Base-by-base conservation (phyloP, 2,113 vertebrate genomes). In the Pangasianodon gigas region DNA sequence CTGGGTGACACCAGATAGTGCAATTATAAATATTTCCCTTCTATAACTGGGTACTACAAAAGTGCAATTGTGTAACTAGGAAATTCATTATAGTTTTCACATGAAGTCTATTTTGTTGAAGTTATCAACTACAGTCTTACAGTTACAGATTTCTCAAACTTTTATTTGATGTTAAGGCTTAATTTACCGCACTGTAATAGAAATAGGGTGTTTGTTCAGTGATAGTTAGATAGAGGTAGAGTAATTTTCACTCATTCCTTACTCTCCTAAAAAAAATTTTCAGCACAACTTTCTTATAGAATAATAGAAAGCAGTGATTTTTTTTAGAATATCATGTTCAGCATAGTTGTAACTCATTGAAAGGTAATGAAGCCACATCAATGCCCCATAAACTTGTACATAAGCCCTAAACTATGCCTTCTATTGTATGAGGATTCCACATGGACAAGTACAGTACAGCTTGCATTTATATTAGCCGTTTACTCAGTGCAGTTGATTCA, bases 391-490 rank as follows among this genome's bases (percentile, higher is more conserved):
- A 54, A 69, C n/a, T 69, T 16, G 65, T 13, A 18, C 58, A 51
- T 82, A 44, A 41, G 44, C 46, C 65, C 67, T 52, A 84, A 87
- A 71, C 54, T 75, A 19, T 84, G 79, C 26, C 21, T 11, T 24
- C 5, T 62, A 37, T 48, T 29, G 0, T 44, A 51, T 48, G 3
- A 52, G 29, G 81, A 60, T 67, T 85, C 82, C 71, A 87, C 51
- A 87, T 90, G 51, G 62, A 32, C 60, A 90, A 90, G 75, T 87
- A 84, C 21, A 62, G 51, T 26, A 51, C 44, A 87, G 32, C 75
- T 90, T 71, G 18, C 58, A 62, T 81, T 67, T 54, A 86, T 86
- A 85, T 87, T 67, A 84, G 44, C 54, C 29, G 32, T 86, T 81
- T 82, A 60, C 48, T 67, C 46, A 83, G 16, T 32, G 51, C 14